A percentile compares a stretch with the other conserved stretches of the same genome.
phyloP scores from a whole-genome alignment of 2,888 invertebrate genomes.

The Argyresthia goedartella region DNA sequence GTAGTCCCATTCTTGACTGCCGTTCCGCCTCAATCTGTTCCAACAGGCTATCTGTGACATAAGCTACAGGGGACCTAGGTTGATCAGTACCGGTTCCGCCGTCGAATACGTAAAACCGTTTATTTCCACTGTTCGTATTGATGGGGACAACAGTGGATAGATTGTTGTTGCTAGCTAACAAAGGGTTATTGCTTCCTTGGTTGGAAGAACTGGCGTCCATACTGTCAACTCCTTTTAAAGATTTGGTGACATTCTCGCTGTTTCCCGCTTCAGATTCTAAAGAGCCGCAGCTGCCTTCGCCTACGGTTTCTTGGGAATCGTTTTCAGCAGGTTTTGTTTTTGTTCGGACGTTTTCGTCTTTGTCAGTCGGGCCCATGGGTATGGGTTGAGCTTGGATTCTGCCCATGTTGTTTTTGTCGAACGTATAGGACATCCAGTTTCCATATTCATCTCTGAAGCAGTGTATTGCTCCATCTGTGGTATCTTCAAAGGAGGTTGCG shows the following conservation, averaged over 20 bases:
- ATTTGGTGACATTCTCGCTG: slow-evolving; percentile 43
- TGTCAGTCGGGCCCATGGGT: slow-evolving; percentile 37
- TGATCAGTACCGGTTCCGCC: slow-evolving; percentile 53
- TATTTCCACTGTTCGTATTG: slow-evolving; percentile 48
- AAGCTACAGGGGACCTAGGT: slow-evolving; percentile 57
- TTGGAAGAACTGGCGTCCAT: slow-evolving; percentile 62
- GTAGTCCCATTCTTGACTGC: slow-evolving; percentile 57
- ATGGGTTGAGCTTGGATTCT: slow-evolving; percentile 48
- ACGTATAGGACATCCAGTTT: slow-evolving; percentile 86
- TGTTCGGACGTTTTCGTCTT: slow-evolving; percentile 34
- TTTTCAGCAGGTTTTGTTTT: slow-evolving; percentile 42
- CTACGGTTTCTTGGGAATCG: slow-evolving; percentile 49
- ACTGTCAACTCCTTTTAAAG: slow-evolving; percentile 45
- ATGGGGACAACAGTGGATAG: slow-evolving; percentile 57
- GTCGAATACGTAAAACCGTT: slow-evolving; percentile 60
- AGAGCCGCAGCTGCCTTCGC: slow-evolving; percentile 62
- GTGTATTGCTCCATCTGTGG: slow-evolving; percentile 86
- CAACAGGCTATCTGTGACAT: slow-evolving; percentile 57
- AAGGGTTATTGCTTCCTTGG: slow-evolving; percentile 64
- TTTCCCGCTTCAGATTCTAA: slow-evolving; percentile 56
- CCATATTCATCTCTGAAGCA: slow-evolving; percentile 89
- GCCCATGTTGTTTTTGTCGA: slow-evolving; percentile 81
- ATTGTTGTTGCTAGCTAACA: slow-evolving; percentile 57
- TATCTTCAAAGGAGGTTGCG: slow-evolving; percentile 86
- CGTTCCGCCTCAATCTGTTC: slow-evolving; percentile 62